Conservation (phyloP, 2,888 invertebrate species). For the Girardia tigrina region DNA sequence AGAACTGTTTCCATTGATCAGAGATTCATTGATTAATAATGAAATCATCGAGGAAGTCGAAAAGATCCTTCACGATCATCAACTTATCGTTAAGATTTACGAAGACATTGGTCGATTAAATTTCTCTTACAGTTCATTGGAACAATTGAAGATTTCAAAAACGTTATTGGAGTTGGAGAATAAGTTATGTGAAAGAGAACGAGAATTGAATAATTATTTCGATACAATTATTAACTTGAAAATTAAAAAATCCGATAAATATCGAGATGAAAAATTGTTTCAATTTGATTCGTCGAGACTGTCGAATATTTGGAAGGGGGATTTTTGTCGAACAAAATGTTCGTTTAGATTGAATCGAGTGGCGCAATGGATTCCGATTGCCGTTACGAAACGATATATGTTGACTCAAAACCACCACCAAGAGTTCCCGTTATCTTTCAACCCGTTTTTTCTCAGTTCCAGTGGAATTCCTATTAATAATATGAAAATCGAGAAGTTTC, state of each 20-base stretch:
- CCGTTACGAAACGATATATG: no score
- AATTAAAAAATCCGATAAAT: not conserved
- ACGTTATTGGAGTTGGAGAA: not conserved
- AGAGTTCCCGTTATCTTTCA: not conserved
- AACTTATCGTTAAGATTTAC: not conserved
- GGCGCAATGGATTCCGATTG: not conserved
- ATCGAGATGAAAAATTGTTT: not conserved
- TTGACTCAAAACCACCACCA: not conserved
- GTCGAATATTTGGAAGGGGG: not conserved
- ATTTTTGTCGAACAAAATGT: not conserved
- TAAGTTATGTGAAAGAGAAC: not conserved
- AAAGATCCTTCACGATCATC: not conserved
- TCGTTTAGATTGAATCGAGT: not conserved
- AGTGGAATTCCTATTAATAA: not conserved
- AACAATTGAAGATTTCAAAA: not conserved
- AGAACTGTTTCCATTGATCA: conserved; percentile 1
- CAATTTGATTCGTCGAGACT: not conserved
- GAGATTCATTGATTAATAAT: not conserved
- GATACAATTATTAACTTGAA: not conserved
- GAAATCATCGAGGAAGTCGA: not conserved
- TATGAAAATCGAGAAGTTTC: not conserved
- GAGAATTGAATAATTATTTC: conserved; percentile 15
- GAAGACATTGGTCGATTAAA: not conserved
- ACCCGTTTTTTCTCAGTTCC: not conserved
- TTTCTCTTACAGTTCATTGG: not conserved